These are phyloP conservation scores for Nasonovia ribisnigri DNA, from an alignment of 2,888 invertebrate species.

Conservation along the genomic window DNA sequence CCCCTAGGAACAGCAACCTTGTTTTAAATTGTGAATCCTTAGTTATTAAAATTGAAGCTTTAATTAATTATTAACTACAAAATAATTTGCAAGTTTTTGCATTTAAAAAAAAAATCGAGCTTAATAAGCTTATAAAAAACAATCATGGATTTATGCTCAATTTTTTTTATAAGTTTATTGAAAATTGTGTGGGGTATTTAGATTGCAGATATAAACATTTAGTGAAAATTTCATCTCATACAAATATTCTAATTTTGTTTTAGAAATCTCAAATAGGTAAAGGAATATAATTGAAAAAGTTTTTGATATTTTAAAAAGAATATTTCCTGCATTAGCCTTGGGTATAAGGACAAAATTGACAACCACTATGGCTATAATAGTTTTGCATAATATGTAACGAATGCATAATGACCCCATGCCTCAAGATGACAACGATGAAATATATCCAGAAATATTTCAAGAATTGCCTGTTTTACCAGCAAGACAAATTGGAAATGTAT, in stretches of 20 bases:
- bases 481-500: conserved; percentile 16
- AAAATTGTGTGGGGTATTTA: no score
- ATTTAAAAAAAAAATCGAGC: no score
- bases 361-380: conserved; percentile 22
- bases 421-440: conserved; percentile 6
- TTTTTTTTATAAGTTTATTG: no score
- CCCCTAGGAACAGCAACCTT: no score
- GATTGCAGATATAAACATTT: no score
- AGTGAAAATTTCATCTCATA: neutral
- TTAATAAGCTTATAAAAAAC: no score
- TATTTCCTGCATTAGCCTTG: conserved; percentile 14
- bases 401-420: conserved; percentile 10
- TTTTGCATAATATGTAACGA: neutral
- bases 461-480: conserved; percentile 10
- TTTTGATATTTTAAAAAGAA: neutral
- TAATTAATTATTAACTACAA: no score
- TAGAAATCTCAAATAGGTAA: conserved; percentile 7
- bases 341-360: conserved; percentile 17
- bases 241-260: neutral
- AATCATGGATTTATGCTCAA: no score
- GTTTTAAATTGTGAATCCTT: no score
- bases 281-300: neutral
- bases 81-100: no score
- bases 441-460: neutral
- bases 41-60: no score